Evolutionary conservation across 2,113 vertebrate species (phyloP), one percentile per base, ranked within the genome.

Genomic region (Chloropsis hardwickii): DNA sequence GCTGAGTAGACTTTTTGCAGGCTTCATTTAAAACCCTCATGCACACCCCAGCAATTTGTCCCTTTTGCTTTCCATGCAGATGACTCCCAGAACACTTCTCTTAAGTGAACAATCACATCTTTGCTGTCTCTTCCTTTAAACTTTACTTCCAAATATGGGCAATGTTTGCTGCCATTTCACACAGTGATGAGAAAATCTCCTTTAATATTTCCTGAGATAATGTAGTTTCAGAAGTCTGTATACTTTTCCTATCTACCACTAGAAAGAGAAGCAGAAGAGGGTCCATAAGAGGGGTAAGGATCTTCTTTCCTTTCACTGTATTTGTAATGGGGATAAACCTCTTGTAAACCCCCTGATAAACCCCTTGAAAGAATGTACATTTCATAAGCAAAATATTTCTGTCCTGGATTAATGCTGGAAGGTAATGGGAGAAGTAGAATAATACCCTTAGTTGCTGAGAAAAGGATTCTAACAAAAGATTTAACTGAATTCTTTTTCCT

Each of bases 11-110:
- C 28, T 83, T 86, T 73, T 89, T 14, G 11, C 56, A 73, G 42
- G 74, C 60, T 90, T 94, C 81, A 95, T 91, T 60, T 91, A n/a
- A 86, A 92, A 48, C 24, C 37, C 27, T 95, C 67, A 65, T 17
- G 25, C 40, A 21, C 42, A 50, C 47, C 82, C 51, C 83, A 83
- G 81, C 61, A 73, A 87, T 93, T 83, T 94, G 18, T 64, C 64
- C 53, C 37, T 89, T 95, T 94, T 2, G 3, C 61, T 94, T 93
- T 51, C 71, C 66, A 47, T 16, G 33, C 51, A 65, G 66, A 72
- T 66, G 61, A 74, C 61, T 92, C 79, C 69, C 70, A 56, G 70
- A 94, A 51, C 56, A 76, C 56, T 82, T 69, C 66, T 42, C 58
- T 51, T 71, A 66, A 71, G 74, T 21, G 66, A 92, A 83, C n/a